Base-by-base conservation (phyloP, 1,140 invertebrate genomes). In the Choristoneura fumiferana region DNA sequence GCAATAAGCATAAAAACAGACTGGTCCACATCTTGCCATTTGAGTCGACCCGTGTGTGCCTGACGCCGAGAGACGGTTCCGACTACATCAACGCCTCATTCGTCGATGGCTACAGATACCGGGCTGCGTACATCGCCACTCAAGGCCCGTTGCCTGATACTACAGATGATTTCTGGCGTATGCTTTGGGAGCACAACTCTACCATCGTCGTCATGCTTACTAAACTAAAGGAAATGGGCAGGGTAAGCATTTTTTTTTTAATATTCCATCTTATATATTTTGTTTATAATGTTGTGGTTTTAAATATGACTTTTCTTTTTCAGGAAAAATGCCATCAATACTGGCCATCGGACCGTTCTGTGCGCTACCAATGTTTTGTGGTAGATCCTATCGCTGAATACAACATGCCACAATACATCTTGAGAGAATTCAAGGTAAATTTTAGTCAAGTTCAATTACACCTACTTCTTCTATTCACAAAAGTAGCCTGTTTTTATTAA, bases 141-240 rank as follows among this genome's bases (percentile, higher is more conserved):
- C 99, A 99, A 90, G 98, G 98, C 8, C 98, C 99, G 0, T 89
- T 99, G 10, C 93, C 94, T 17, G 97, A 99, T 69, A 99, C 99
- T 0, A 97, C 97, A 0, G 97, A 99, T 70, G 98, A 99, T 81
- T 98, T 99, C 74, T 99, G 99, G 99, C 92, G 98, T 63, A 99
- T 99, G 98, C 90, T 99, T n/a, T 99, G 98, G 98, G 98, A 99
- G 83, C 98, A 99, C 81, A 99, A 99, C 87, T 99, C 98, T 0
- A 99, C 97, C 4, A 99, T 99, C 83, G 95, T 99, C 35, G 98
- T 99, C 8, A 99, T 99, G 98, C 90, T 99, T 35, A 99, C 98
- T 2, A 99, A 99, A 89, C 91, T 98, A 13, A 96, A 98, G 83
- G 98, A 99, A 91, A 97, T 98, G 95, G 97, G 98, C 62, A 92